Evolutionary conservation across 2,797 vertebrate species (phyloP), one percentile per base, ranked within the genome.

Genomic region (Sitta carolinensis): DNA sequence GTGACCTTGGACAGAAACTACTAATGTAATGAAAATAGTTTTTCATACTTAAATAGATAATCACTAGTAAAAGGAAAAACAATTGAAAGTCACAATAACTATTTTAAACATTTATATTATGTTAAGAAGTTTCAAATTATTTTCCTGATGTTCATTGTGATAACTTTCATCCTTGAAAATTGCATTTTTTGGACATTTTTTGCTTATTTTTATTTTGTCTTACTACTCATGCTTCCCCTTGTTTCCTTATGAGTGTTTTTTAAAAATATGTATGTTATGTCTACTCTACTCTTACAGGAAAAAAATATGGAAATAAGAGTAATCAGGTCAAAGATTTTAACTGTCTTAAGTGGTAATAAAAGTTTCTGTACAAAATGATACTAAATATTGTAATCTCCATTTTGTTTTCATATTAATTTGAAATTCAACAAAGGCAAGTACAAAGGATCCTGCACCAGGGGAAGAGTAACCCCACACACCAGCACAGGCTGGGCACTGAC

Each of bases 391-490:
- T 57, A 45, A 57, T 61, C 7, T 85, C 27, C 13, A 5, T 12
- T 87, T 0, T 57, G 9, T 73, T 91, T 87, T 62, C 30, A 18
- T 34, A 57, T 40, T n/a, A 57, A 30, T 62, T 82, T 75, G 38
- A 63, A 57, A 57, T 76, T 63, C 32, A 69, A 0, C 36, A 57
- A 63, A 57, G 36, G 2, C 16, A 69, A 43, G 4, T 54, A 30
- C 34, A 57, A 29, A 50, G 11, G 5, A 23, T 76, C 16, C 23
- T 50, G 27, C 8, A 38, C 7, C 29, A 4, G 12, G 14, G 25
- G 30, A 47, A 34, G 7, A 18, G 3, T 25, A 73, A 29, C 29
- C 5, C 13, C 27, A 25, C 0, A 0, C 5, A 61, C 18, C 10
- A 34, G 42, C 22, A 7, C 22, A 48, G 47, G 3, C 21, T 48